These are phyloP conservation scores for Chitala chitala DNA, from an alignment of 2,113 vertebrate genomes.

Conservation along the genomic window DNA sequence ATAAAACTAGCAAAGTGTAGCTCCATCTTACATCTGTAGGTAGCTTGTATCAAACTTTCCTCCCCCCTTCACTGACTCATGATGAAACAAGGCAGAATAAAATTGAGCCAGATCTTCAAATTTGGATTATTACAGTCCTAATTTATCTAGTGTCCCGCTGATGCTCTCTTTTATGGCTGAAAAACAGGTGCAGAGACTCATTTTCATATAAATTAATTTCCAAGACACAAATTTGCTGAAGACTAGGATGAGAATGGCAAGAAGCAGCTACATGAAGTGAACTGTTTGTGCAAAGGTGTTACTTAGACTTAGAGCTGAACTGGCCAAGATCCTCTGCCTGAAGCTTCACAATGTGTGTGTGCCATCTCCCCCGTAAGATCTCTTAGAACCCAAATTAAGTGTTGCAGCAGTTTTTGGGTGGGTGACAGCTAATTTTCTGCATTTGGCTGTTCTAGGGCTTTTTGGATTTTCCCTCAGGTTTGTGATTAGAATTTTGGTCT, in stretches of 20 bases:
- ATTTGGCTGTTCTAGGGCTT: neutral
- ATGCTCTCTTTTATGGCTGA: neutral
- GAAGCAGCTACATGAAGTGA: neutral
- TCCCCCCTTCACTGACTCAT: too few relatives aligned
- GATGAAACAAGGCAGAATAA: too few relatives aligned
- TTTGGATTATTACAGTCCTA: neutral
- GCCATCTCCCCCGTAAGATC: neutral
- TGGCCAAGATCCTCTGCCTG: too few relatives aligned
- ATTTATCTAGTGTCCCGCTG: neutral
- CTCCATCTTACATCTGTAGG: too few relatives aligned
- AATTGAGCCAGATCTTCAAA: too few relatives aligned
- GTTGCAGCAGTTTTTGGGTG: neutral
- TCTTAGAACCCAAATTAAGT: neutral
- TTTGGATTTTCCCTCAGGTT: too few relatives aligned
- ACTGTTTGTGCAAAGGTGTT: too few relatives aligned
- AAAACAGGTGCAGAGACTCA: neutral
- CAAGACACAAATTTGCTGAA: neutral
- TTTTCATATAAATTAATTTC: conserved; percentile 17
- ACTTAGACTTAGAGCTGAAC: too few relatives aligned
- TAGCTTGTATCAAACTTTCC: too few relatives aligned
- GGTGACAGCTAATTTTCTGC: neutral
- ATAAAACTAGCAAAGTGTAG: too few relatives aligned
- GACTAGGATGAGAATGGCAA: neutral
- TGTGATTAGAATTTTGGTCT: too few relatives aligned
- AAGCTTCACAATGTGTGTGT: too few relatives aligned